Evolutionary conservation across 2,797 vertebrate species (phyloP), one percentile per base, ranked within the genome.

Genomic region (Cyclopterus lumpus): DNA sequence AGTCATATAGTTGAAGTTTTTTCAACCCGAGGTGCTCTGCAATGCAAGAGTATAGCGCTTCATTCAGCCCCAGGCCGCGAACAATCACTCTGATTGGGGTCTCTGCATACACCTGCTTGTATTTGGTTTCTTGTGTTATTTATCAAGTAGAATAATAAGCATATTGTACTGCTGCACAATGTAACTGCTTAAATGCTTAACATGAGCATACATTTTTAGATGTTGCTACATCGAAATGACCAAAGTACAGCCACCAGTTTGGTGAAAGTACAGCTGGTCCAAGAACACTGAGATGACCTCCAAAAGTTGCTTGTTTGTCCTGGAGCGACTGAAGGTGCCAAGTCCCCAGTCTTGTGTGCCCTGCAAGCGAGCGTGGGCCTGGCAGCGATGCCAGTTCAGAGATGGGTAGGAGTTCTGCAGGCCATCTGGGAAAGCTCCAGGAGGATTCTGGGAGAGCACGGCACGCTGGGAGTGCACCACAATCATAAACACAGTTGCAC

Each of bases 381-480:
- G 94, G 92, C 93, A 93, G 77, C 36, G 70, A 74, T 82, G 86
- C 86, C 86, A 60, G 87, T 90, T 86, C 88, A 80, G 87, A 93
- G 91, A 91, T 61, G 65, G 86, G 86, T 67, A 86, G 93, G 91
- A 91, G 88, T 85, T 65, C 77, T 92, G 75, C 77, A 59, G 91
- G 92, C 95, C 94, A 95, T 95, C 93, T 95, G 95, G 94, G 94
- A 90, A 93, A 93, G 89, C 94, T 94, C 94, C 94, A 92, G 92
- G 92, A 93, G 86, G 87, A 94, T 83, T 73, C 83, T 77, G 82
- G 83, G 91, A 93, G 84, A 88, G 77, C 73, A 68, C 73, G 75
- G 78, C 81, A 58, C 87, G 87, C 74, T 84, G 79, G 88, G 86
- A 86, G 84, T 89, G 87, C 85, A 80, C 77, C 71, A 87, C 83